Conservation (phyloP, 1,140 invertebrate genomes). For the Macrobrachium rosenbergii region DNA sequence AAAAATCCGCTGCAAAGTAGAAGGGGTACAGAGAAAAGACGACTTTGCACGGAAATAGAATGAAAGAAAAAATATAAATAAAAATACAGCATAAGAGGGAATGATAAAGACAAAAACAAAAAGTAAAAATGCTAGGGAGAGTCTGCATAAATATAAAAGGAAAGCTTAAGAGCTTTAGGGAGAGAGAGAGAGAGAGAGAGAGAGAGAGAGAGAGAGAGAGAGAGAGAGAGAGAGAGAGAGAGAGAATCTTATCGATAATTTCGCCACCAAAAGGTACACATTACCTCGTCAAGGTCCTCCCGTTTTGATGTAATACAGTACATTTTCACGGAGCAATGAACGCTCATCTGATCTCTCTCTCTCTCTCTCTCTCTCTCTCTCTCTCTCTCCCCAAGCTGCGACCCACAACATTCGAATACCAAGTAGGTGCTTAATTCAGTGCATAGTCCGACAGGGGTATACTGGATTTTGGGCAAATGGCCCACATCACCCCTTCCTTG, state of each 20-base stretch:
- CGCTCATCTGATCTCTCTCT: not conserved
- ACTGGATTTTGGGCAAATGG: no score
- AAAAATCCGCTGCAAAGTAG: not conserved
- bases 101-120: no score
- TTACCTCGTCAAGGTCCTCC: not conserved
- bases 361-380: not conserved
- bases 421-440: no score
- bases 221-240: constrained; percentile 16
- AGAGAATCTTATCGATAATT: no score
- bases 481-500: no score
- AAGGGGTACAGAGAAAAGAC: no score
- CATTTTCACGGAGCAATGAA: not conserved
- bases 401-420: no score
- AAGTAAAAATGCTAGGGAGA: no score
- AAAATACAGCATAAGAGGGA: not conserved
- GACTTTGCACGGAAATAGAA: constrained; percentile 1
- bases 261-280: no score
- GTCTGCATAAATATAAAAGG: not conserved
- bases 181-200: constrained; percentile 20
- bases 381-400: not conserved
- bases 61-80: not conserved
- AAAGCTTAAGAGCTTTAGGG: not conserved
- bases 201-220: constrained; percentile 20
- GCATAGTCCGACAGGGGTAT: no score
- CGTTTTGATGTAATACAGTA: not conserved